Evolutionary conservation across 2,797 vertebrate genomes (phyloP).

Genomic region (Crocidura indochinensis): DNA sequence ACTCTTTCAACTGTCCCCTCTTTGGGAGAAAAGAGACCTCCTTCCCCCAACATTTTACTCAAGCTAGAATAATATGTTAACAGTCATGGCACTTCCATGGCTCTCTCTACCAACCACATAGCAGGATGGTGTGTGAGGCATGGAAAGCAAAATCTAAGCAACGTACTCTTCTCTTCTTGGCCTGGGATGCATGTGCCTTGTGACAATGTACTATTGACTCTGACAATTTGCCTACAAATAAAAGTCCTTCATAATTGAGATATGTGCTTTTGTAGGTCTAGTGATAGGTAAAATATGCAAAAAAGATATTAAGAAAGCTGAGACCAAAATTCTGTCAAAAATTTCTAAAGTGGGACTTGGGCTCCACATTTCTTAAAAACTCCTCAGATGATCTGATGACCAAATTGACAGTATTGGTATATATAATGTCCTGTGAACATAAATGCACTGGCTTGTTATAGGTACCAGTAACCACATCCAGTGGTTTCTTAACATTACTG

Average conservation of each 20-base stretch:
- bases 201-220: slow-evolving; percentile 30
- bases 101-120: neutral
- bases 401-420: neutral
- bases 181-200: neutral
- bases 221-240: slow-evolving; percentile 3
- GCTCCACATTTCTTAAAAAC: neutral
- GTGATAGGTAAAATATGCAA: neutral
- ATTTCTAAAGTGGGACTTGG: slow-evolving; percentile 7
- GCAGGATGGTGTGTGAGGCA: neutral
- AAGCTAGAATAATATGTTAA: slow-evolving; percentile 79
- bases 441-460: neutral
- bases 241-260: neutral
- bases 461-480: neutral
- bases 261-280: neutral
- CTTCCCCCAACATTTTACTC: slow-evolving; percentile 65
- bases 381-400: neutral
- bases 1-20: slow-evolving; percentile 66
- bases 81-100: neutral
- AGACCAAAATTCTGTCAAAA: neutral
- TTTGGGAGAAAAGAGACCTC: slow-evolving; percentile 46
- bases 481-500: neutral
- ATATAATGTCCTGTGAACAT: neutral
- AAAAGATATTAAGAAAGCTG: neutral
- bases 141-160: slow-evolving; percentile 44
- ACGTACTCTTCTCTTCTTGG: neutral